Percentiles rank a stretch among this genome's conserved stretches.
Conservation (phyloP, 53 echinoderm and acorn worm species). For the Zoroaster sp. region DNA sequence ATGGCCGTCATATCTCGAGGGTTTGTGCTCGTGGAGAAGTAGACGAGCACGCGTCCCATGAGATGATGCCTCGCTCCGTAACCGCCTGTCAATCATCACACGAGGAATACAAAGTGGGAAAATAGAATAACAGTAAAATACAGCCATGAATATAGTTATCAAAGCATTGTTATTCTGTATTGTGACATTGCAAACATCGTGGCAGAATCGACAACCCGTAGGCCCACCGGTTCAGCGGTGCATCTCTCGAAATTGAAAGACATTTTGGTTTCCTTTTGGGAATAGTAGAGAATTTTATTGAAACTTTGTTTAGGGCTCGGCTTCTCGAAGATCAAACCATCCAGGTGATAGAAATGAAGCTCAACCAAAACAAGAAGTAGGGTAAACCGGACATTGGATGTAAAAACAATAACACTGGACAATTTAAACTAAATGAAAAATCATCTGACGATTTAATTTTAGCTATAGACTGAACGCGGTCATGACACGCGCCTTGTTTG, state of each 20-base stretch:
- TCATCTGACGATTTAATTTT: no score
- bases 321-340: background rate
- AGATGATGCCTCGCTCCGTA: background rate
- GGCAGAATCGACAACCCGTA: background rate
- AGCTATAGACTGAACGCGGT: no score
- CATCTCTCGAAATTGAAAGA: background rate
- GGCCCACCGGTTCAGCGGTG: background rate
- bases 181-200: background rate
- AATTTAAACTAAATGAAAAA: background rate
- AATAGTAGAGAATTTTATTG: constrained; percentile 1
- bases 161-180: constrained; percentile 27
- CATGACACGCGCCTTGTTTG: no score
- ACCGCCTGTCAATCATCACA: constrained; percentile 37
- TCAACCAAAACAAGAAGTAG: constrained; percentile 12
- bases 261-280: background rate
- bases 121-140: constrained; percentile 37
- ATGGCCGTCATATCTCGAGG: background rate
- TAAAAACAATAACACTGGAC: constrained; percentile 41
- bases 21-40: background rate
- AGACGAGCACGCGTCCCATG: background rate
- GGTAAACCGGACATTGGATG: constrained; percentile 39
- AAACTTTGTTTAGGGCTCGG: constrained; percentile 10
- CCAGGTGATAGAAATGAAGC: background rate
- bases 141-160: constrained; percentile 22
- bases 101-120: background rate